Evolutionary conservation across 2,888 invertebrate species (phyloP).

Genomic region (Plusia festucae): DNA sequence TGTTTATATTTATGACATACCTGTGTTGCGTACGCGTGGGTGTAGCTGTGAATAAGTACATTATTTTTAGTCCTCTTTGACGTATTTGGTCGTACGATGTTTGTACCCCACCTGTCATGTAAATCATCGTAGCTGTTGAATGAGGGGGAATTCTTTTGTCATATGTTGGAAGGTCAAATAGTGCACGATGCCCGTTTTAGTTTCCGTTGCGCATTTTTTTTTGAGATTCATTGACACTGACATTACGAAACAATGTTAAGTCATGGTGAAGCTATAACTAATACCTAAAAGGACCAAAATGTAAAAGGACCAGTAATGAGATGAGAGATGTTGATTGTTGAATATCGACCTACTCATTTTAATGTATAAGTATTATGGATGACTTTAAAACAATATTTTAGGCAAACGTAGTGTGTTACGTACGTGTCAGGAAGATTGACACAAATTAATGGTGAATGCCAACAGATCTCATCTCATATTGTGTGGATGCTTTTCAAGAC

Average conservation of each 20-base stretch:
- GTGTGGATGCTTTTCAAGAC: not conserved
- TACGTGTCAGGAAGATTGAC: not conserved
- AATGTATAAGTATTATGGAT: no score
- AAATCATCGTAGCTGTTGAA: constrained; percentile 56
- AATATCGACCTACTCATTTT: not conserved
- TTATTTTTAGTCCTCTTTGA: constrained; percentile 59
- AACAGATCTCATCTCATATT: not conserved
- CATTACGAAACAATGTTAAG: not conserved
- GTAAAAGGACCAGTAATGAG: not conserved
- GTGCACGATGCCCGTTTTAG: constrained; percentile 39
- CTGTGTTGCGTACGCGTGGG: constrained; percentile 39
- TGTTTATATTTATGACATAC: constrained; percentile 40
- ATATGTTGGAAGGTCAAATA: constrained; percentile 47
- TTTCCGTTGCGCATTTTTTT: constrained; percentile 21
- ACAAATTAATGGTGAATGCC: not conserved
- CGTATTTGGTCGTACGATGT: constrained; percentile 59
- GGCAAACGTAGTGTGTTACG: no score
- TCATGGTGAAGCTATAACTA: not conserved
- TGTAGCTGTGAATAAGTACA: constrained; percentile 51
- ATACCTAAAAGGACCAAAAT: not conserved
- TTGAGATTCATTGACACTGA: not conserved
- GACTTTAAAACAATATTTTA: no score
- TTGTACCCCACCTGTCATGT: constrained; percentile 55
- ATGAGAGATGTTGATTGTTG: not conserved
- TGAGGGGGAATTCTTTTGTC: constrained; percentile 41